Percentiles rank a stretch among this genome's conserved stretches.
phyloP scores from a whole-genome alignment of 2,888 invertebrate species.

The Drosophila kokeensis region DNA sequence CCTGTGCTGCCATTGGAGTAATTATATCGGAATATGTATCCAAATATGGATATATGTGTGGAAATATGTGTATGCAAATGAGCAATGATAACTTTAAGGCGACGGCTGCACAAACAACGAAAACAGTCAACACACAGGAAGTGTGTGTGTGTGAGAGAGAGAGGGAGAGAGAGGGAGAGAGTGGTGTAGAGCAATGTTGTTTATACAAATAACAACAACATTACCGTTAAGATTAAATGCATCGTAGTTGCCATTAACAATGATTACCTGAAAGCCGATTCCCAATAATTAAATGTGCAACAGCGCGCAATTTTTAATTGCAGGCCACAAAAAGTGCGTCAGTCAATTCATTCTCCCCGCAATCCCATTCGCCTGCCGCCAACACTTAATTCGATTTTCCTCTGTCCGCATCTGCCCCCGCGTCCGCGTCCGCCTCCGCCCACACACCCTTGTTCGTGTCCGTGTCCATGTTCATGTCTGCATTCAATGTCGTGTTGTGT shows the following conservation, averaged over 20 bases:
- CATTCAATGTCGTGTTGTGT: conserved; percentile 3
- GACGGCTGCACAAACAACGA: conserved; percentile 27
- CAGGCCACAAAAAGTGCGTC: conserved; percentile 70
- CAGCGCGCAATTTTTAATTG: conserved; percentile 81
- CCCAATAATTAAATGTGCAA: conserved; percentile 81
- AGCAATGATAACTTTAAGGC: conserved; percentile 60
- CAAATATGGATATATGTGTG: background rate
- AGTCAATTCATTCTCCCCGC: conserved; percentile 8
- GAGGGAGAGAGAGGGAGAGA: background rate
- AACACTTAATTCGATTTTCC: conserved; percentile 22
- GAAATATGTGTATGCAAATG: conserved; percentile 35
- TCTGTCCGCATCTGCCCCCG: background rate
- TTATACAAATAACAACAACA: conserved; percentile 32
- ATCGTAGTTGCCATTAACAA: conserved; percentile 80
- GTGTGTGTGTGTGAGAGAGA: too few relatives aligned
- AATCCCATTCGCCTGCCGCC: conserved; percentile 9
- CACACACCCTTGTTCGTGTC: conserved; percentile 4
- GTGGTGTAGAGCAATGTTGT: background rate
- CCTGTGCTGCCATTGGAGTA: conserved; percentile 28
- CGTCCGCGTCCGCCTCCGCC: background rate
- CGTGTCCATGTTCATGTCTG: conserved; percentile 46
- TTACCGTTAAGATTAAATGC: conserved; percentile 73
- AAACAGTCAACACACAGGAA: conserved; percentile 4
- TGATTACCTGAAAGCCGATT: conserved; percentile 82
- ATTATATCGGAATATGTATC: conserved; percentile 29